phyloP scores from a whole-genome alignment of 2,113 vertebrate species.

The Eulemur macaco region DNA sequence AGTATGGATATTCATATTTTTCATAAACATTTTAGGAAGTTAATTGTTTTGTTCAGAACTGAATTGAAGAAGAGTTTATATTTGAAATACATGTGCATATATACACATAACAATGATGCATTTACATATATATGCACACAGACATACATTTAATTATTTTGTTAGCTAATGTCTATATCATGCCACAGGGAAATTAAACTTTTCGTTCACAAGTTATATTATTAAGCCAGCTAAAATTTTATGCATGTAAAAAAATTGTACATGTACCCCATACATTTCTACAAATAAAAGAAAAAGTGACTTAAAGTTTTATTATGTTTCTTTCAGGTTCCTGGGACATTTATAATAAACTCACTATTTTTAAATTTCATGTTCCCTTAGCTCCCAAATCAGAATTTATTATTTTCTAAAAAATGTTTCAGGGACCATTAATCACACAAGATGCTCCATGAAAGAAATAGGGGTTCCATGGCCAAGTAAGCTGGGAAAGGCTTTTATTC shows the following conservation, averaged over 20 bases:
- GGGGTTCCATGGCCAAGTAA: neutral
- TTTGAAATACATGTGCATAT: neutral
- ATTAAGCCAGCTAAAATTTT: neutral
- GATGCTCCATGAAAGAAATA: neutral
- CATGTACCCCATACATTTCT: too few species aligned
- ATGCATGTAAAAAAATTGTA: too few species aligned
- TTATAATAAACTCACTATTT: neutral
- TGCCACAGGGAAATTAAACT: neutral
- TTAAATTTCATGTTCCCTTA: neutral
- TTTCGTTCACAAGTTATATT: neutral
- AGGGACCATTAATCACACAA: neutral
- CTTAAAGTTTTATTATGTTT: neutral
- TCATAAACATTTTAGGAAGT: constrained; percentile 11
- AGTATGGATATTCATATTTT: neutral
- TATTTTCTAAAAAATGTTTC: neutral
- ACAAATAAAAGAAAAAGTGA: neutral
- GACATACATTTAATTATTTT: neutral
- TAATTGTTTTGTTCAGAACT: neutral
- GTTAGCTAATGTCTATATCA: neutral
- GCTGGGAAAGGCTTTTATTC: neutral
- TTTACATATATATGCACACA: neutral
- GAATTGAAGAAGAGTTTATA: neutral
- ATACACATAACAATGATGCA: neutral
- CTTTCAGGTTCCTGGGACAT: neutral
- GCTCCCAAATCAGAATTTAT: neutral